Conservation (phyloP, 2,888 invertebrate genomes). For the Conomelus anceps region DNA sequence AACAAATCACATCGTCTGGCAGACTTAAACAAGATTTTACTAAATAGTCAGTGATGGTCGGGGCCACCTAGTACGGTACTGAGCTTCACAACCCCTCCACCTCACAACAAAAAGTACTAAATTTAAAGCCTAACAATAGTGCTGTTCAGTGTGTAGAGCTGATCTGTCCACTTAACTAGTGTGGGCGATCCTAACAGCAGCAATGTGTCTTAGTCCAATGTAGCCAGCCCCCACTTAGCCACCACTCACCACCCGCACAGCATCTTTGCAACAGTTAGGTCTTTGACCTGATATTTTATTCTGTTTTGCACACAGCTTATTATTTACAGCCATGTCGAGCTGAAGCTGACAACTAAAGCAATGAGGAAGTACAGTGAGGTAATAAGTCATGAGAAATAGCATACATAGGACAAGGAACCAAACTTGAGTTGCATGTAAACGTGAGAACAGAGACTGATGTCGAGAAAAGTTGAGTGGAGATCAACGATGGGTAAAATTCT, state of each 20-base stretch:
- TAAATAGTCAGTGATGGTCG: background rate
- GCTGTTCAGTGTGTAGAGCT: background rate
- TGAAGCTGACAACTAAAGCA: background rate
- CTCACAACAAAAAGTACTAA: background rate
- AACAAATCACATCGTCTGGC: background rate
- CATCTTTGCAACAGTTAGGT: background rate
- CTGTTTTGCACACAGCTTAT: background rate
- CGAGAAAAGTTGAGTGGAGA: background rate
- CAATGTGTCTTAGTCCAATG: background rate
- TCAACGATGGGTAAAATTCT: background rate
- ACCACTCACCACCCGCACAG: background rate
- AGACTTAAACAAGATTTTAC: background rate
- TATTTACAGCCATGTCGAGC: background rate
- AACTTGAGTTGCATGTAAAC: background rate
- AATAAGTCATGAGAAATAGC: background rate
- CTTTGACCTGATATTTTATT: background rate
- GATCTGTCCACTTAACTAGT: background rate
- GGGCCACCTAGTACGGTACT: background rate
- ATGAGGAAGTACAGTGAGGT: background rate
- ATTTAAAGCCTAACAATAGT: background rate
- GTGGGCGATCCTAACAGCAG: background rate
- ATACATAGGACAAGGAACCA: background rate
- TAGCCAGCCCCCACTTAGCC: background rate
- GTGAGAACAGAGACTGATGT: background rate
- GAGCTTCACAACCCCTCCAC: background rate